Evolutionary conservation across 2,888 invertebrate genomes (phyloP).

Genomic region (Phasia obesa): DNA sequence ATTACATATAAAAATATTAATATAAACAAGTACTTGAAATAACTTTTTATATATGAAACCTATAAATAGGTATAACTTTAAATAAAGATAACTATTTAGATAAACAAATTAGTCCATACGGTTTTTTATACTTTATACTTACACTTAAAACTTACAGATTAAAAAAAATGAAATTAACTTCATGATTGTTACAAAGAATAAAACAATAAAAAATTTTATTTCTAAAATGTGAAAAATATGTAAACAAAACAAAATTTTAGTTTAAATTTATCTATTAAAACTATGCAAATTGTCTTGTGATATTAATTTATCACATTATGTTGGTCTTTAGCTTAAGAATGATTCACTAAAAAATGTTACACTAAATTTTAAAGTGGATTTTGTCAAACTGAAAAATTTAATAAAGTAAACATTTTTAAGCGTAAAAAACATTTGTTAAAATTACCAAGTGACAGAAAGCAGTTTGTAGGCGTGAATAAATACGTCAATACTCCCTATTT

Average conservation of each 20-base stretch:
- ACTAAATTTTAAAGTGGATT: too few relatives aligned
- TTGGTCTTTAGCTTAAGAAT: too few relatives aligned
- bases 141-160: conserved; percentile 8
- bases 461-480: too few relatives aligned
- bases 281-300: too few relatives aligned
- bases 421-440: too few relatives aligned
- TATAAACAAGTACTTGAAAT: conserved; percentile 40
- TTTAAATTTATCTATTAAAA: too few relatives aligned
- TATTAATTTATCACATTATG: too few relatives aligned
- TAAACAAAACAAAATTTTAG: background rate
- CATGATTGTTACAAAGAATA: conserved; percentile 10
- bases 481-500: too few relatives aligned
- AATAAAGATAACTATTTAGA: conserved; percentile 41
- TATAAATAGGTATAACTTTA: conserved; percentile 28
- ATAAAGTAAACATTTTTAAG: too few relatives aligned
- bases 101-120: conserved; percentile 66
- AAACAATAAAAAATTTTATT: background rate
- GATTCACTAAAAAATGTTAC: too few relatives aligned
- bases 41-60: conserved; percentile 63
- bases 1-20: conserved; percentile 23
- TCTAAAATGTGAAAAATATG: background rate
- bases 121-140: conserved; percentile 68
- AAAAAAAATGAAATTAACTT: conserved; percentile 13
- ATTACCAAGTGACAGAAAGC: too few relatives aligned
- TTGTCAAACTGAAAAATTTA: too few relatives aligned